Base-by-base conservation (phyloP, 2,888 invertebrate genomes). In the Microctonus hyperodae region DNA sequence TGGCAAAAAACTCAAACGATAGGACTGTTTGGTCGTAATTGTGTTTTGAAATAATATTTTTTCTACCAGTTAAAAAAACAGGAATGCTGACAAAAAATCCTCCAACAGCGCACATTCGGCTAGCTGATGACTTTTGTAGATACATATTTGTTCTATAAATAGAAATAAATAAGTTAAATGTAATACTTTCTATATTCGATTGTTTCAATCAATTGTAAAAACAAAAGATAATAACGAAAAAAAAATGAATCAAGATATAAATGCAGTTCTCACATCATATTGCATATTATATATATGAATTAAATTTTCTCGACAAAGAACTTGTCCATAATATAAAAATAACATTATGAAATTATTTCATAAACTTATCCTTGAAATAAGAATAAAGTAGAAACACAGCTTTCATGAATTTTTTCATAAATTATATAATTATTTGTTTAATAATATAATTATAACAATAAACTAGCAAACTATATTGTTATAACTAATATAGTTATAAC, bases 21-120 rank as follows among this genome's bases (percentile, higher is more conserved):
- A 61, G 13, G n/a, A 28, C 7, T 5, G 28, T 5, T 5, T 7
- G 3, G n/a, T n/a, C n/a, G n/a, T n/a, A n/a, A n/a, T n/a, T n/a
- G n/a, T n/a, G n/a, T n/a, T n/a, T n/a, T n/a, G n/a, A n/a, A n/a
- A n/a, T n/a, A n/a, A n/a, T n/a, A n/a, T n/a, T n/a, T n/a, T n/a
- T n/a, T n/a, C n/a, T 85, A 95, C 96, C 94, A 84, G 96, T 94
- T 83, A 96, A 88, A 86, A 96, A 96, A 74, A 95, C 93, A 74
- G 96, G 96, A 86, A 97, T 95, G 67, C 96, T 96, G 80, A 96
- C 91, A 83, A 96, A 96, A 86, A 96, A 96, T 72, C 96, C 96
- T 76, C 94, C 94, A 71, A 96, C 93, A 62, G 96, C 96, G 81
- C 96, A 94, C 33, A 95, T 92, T 74, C 96, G 88, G 70, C 95